A percentile compares a stretch with the other conserved stretches of the same genome.
phyloP scores from a whole-genome alignment of 2,888 invertebrate genomes.

The Epirrita christyi region DNA sequence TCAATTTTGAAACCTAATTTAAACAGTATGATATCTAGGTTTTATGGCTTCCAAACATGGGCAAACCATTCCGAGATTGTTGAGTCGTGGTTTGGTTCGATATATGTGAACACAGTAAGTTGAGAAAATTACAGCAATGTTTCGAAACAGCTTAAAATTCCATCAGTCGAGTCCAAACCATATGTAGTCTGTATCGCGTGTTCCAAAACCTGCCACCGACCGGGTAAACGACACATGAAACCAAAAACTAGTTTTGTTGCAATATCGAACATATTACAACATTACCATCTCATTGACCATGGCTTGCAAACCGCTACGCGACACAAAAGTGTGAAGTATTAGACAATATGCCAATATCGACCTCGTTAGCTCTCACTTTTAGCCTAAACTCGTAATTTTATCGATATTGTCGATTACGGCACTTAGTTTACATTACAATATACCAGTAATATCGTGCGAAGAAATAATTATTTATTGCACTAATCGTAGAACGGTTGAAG shows the following conservation, averaged over 20 bases:
- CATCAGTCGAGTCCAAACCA: slow-evolving; percentile 19
- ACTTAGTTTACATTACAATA: slow-evolving; percentile 20
- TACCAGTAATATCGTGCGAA: slow-evolving; percentile 27
- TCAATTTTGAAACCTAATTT: slow-evolving; percentile 9
- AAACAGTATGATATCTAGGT: slow-evolving; percentile 3
- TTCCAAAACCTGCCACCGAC: slow-evolving; percentile 30
- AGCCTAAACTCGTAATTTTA: slow-evolving; percentile 44
- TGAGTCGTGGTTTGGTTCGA: slow-evolving; percentile 3
- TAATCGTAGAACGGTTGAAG: slow-evolving; percentile 20
- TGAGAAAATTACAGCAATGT: slow-evolving; percentile 4
- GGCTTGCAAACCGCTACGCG: slow-evolving; percentile 43
- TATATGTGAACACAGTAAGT: slow-evolving; percentile 2
- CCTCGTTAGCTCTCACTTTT: slow-evolving; percentile 69
- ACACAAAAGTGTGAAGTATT: slow-evolving; percentile 51
- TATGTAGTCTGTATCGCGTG: slow-evolving; percentile 37
- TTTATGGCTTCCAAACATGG: slow-evolving; percentile 12
- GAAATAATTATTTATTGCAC: slow-evolving; percentile 26
- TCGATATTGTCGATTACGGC: slow-evolving; percentile 28
- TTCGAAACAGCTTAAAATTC: slow-evolving; percentile 16
- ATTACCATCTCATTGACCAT: slow-evolving; percentile 68
- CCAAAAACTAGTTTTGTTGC: slow-evolving; percentile 57
- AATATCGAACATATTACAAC: slow-evolving; percentile 54
- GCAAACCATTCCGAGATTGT: not conserved
- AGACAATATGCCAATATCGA: slow-evolving; percentile 39
- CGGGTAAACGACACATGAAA: slow-evolving; percentile 45